Conservation (phyloP, 2,797 vertebrate species). For the Darevskia nairensis region DNA sequence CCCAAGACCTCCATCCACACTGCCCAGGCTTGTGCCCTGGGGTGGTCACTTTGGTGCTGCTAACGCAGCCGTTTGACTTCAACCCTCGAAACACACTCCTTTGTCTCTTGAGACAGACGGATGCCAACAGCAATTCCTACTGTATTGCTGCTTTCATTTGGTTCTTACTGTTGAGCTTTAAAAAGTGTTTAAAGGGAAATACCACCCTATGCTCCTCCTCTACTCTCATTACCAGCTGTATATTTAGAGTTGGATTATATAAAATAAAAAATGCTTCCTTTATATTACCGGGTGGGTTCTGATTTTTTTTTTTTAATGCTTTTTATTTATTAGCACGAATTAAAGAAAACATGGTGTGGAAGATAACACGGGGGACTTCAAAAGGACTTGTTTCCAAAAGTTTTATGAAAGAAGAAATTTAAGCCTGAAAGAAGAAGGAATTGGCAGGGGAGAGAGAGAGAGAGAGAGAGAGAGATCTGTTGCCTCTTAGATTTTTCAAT, state of each 20-base stretch:
- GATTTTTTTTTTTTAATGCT: not conserved
- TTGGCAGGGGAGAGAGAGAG: conserved; percentile 7
- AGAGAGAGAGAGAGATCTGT: conserved; percentile 39
- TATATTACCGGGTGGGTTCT: not conserved
- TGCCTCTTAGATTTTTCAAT: conserved; percentile 47
- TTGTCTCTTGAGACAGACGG: too few relatives aligned
- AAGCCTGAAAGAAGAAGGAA: conserved; percentile 13
- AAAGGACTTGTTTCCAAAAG: conserved; percentile 19
- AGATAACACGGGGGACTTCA: not conserved
- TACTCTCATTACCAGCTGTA: not conserved
- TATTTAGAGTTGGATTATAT: not conserved
- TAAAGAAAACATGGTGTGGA: not conserved
- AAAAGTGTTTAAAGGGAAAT: not conserved
- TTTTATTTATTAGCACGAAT: not conserved
- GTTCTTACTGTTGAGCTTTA: not conserved
- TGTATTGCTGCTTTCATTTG: too few relatives aligned
- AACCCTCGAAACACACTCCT: too few relatives aligned
- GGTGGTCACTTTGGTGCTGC: too few relatives aligned
- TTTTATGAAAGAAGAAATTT: conserved; percentile 1
- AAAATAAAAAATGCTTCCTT: not conserved
- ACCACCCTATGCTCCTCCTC: not conserved
- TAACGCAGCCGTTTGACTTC: too few relatives aligned
- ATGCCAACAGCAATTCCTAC: too few relatives aligned
- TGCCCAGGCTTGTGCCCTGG: too few relatives aligned
- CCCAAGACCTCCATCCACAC: too few relatives aligned